phyloP scores from a whole-genome alignment of 2,113 vertebrate species.

The Seriola aureovittata region DNA sequence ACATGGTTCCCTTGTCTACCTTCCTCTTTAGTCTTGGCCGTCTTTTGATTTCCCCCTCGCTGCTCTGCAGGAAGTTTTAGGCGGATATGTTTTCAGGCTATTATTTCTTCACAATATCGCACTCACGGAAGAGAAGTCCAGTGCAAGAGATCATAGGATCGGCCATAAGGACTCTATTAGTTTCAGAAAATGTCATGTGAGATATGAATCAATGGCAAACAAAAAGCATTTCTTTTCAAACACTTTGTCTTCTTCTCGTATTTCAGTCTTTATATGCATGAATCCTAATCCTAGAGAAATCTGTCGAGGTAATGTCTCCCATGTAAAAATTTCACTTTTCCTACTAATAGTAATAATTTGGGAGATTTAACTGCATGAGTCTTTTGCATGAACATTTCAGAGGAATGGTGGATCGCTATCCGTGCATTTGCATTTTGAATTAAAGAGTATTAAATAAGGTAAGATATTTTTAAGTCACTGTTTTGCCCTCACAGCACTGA shows the following conservation, averaged over 20 bases:
- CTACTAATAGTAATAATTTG: slow-evolving; percentile 8
- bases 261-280: slow-evolving; percentile 41
- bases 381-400: slow-evolving; percentile 46
- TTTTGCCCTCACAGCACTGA: not conserved
- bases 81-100: slow-evolving; percentile 31
- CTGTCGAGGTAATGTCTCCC: not conserved
- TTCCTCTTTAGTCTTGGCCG: slow-evolving; percentile 36
- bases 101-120: slow-evolving; percentile 27
- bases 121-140: not conserved
- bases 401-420: slow-evolving; percentile 3
- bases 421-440: not conserved
- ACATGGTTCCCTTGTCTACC: slow-evolving; percentile 42
- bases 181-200: slow-evolving; percentile 16
- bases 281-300: not conserved
- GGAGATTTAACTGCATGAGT: slow-evolving; percentile 34
- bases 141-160: not conserved
- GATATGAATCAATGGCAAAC: slow-evolving; percentile 1
- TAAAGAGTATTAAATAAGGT: not conserved
- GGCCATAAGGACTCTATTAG: slow-evolving; percentile 8
- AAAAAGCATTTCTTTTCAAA: not conserved
- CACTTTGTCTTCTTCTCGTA: slow-evolving; percentile 12
- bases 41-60: slow-evolving; percentile 47
- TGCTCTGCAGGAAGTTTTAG: slow-evolving; percentile 53
- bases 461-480: not conserved
- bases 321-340: not conserved